Conservation (phyloP, 2,113 vertebrate species). For the Sphyrna mokarran region DNA sequence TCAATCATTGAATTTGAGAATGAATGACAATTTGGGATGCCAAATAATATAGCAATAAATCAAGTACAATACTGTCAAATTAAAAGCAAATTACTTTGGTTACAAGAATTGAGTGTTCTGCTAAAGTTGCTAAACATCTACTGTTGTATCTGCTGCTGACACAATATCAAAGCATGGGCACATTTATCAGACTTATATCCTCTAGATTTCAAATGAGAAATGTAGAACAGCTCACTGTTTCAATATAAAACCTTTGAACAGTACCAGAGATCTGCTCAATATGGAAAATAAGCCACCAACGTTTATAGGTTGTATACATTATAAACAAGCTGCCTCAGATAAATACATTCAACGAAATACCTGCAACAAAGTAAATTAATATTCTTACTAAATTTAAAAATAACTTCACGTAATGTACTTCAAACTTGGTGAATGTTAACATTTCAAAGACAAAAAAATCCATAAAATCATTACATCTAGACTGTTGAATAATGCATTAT, state of each 20-base stretch:
- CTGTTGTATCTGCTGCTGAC: background rate
- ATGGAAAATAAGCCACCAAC: conserved; percentile 25
- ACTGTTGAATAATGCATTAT: conserved; percentile 18
- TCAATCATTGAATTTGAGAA: conserved; percentile 17
- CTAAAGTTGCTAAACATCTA: background rate
- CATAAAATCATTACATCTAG: background rate
- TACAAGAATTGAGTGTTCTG: conserved; percentile 7
- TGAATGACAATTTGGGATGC: conserved; percentile 32
- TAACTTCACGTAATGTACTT: background rate
- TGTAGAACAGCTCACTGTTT: conserved; percentile 3
- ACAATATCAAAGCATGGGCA: conserved; percentile 19
- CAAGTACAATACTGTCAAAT: conserved; percentile 8
- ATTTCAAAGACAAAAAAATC: conserved; percentile 29
- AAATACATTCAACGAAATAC: conserved; percentile 20
- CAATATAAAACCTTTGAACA: conserved; percentile 13
- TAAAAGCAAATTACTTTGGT: background rate
- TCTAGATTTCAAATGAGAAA: conserved; percentile 29
- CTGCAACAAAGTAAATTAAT: conserved; percentile 26
- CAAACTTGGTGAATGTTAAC: conserved; percentile 22
- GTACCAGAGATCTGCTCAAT: background rate
- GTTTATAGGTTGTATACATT: background rate
- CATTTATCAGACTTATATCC: background rate
- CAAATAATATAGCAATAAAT: conserved; percentile 14
- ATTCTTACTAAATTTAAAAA: conserved; percentile 21
- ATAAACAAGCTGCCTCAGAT: conserved; percentile 33